Evolutionary conservation across 2,888 invertebrate genomes (phyloP).

Genomic region (Drosophila monieri): DNA sequence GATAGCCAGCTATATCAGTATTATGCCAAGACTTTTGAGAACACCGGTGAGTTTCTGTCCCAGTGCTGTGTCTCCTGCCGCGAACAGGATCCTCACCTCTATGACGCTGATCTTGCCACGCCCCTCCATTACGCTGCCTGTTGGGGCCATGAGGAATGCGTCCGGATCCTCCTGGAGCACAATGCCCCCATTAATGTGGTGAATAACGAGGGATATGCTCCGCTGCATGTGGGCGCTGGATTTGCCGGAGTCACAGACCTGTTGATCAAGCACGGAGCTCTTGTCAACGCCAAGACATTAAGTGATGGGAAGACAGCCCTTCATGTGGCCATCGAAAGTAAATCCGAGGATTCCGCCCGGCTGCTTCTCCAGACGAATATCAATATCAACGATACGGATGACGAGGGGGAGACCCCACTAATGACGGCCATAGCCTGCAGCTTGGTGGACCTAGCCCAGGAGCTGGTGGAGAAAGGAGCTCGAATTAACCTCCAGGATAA

Average conservation of each 20-base stretch:
- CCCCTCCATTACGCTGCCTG: constrained; percentile 91
- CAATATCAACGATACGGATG: constrained; percentile 86
- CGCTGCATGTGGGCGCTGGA: constrained; percentile 88
- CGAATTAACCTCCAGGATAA: constrained; percentile 89
- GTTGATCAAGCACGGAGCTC: constrained; percentile 86
- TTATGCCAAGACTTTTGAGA: constrained; percentile 90
- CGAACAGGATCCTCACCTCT: constrained; percentile 79
- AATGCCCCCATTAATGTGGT: constrained; percentile 87
- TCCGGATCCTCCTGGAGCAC: constrained; percentile 86
- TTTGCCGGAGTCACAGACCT: constrained; percentile 86
- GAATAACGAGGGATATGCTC: constrained; percentile 88
- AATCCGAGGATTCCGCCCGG: constrained; percentile 85
- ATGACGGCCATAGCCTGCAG: constrained; percentile 79
- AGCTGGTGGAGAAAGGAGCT: constrained; percentile 86
- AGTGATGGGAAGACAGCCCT: constrained; percentile 86
- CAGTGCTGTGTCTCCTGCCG: constrained; percentile 80
- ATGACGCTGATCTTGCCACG: constrained; percentile 84
- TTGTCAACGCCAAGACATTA: constrained; percentile 86
- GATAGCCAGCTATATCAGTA: constrained; percentile 86
- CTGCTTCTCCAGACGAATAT: constrained; percentile 85
- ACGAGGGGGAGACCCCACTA: constrained; percentile 86
- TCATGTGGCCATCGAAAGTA: constrained; percentile 87
- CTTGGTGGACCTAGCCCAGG: constrained; percentile 84
- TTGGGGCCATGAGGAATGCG: constrained; percentile 87
- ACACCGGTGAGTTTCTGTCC: constrained; percentile 85